Percentiles rank a stretch among this genome's conserved stretches.
Evolutionary conservation across 2,113 vertebrate genomes (phyloP).

Genomic region (Mola mola): DNA sequence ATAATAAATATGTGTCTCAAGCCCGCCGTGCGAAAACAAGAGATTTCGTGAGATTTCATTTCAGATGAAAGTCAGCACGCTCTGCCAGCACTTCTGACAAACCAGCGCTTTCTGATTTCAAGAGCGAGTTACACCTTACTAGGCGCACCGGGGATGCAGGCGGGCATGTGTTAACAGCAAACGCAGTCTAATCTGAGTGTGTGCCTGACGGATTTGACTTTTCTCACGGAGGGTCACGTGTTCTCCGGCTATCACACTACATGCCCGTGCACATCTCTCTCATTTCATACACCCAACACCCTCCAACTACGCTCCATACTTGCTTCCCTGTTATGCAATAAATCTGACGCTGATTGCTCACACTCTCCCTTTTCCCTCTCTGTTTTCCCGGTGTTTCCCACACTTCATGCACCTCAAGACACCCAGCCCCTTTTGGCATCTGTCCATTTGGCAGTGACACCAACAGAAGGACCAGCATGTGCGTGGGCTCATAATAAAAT

Average conservation of each 20-base stretch:
- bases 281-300: conserved; percentile 19
- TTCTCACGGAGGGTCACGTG: conserved; percentile 73
- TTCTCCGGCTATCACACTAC: conserved; percentile 31
- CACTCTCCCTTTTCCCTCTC: conserved; percentile 29
- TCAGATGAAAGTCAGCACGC: conserved; percentile 32
- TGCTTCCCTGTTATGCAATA: conserved; percentile 44
- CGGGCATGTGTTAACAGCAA: conserved; percentile 47
- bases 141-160: not conserved
- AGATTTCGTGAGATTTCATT: conserved; percentile 35
- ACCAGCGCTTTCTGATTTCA: conserved; percentile 29
- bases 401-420: conserved; percentile 65
- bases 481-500: conserved; percentile 72
- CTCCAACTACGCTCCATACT: conserved; percentile 22
- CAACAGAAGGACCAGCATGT: conserved; percentile 63
- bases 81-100: conserved; percentile 21
- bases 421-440: conserved; percentile 62
- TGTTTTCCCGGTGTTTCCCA: conserved; percentile 63
- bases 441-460: conserved; percentile 64
- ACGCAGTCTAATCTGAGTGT: conserved; percentile 37
- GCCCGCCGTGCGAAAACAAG: conserved; percentile 34
- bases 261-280: conserved; percentile 56
- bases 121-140: conserved; percentile 26
- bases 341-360: conserved; percentile 38
- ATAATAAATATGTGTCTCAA: conserved; percentile 54
- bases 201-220: conserved; percentile 47